Conservation (phyloP, 2,888 invertebrate species). For the Diloba caeruleocephala region DNA sequence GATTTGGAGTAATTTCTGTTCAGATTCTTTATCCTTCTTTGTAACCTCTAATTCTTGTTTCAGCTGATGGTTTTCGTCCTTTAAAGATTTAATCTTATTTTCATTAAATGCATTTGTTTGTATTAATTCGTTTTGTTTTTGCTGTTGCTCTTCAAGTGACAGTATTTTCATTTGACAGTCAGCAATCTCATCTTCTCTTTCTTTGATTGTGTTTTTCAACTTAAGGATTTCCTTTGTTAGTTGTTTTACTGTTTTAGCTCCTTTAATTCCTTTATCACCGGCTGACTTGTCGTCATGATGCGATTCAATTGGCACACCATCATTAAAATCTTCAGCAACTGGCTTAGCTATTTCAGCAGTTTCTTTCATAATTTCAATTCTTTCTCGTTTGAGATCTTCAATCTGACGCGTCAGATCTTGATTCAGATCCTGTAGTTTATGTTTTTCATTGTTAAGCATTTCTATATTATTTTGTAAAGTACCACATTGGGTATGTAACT, state of each 20-base stretch:
- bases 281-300: slow-evolving; percentile 77
- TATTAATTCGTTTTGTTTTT: slow-evolving; percentile 78
- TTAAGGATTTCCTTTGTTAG: slow-evolving; percentile 87
- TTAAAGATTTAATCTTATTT: slow-evolving; percentile 77
- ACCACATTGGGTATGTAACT: slow-evolving; percentile 86
- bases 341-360: slow-evolving; percentile 77
- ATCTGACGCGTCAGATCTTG: slow-evolving; percentile 78
- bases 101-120: slow-evolving; percentile 74
- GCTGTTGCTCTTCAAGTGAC: slow-evolving; percentile 84
- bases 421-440: slow-evolving; percentile 72
- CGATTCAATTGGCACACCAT: slow-evolving; percentile 66
- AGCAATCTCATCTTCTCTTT: slow-evolving; percentile 86
- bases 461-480: slow-evolving; percentile 80
- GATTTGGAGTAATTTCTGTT: slow-evolving; percentile 66
- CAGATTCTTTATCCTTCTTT: slow-evolving; percentile 67
- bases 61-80: slow-evolving; percentile 78
- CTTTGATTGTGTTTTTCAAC: slow-evolving; percentile 84
- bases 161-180: slow-evolving; percentile 87
- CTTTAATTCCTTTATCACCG: slow-evolving; percentile 75
- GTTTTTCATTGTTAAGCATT: slow-evolving; percentile 82
- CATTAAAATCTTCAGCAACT: slow-evolving; percentile 69
- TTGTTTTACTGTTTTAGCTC: slow-evolving; percentile 83
- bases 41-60: slow-evolving; percentile 75
- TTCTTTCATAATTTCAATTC: slow-evolving; percentile 81
- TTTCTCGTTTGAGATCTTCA: slow-evolving; percentile 79